Evolutionary conservation across 2,888 invertebrate species (phyloP).

Genomic region (Osedax frankpressi): DNA sequence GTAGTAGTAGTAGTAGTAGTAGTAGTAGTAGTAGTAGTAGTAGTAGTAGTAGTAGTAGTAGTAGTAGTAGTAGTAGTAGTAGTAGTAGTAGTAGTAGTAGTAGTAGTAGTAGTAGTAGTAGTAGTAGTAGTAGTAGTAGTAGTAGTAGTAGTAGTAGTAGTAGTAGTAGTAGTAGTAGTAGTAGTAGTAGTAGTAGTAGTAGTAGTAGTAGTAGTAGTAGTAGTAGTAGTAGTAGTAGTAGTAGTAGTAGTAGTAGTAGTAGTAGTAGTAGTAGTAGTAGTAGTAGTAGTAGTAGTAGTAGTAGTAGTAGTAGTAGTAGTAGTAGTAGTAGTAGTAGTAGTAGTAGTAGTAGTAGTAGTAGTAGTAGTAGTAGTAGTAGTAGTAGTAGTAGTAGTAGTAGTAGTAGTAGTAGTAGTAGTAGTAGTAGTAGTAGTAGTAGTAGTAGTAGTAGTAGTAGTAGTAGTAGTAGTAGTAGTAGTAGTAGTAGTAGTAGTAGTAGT

Average conservation of each 20-base stretch:
- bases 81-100: background rate
- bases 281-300: constrained; percentile 5
- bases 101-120: background rate
- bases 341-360: background rate
- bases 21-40: too few species aligned
- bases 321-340: background rate
- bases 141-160: background rate
- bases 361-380: background rate
- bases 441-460: background rate
- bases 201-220: background rate
- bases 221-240: background rate
- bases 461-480: background rate
- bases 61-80: too few species aligned
- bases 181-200: constrained; percentile 3
- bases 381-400: constrained; percentile 9
- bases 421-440: constrained; percentile 9
- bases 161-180: constrained; percentile 5
- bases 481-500: background rate
- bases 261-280: background rate
- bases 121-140: background rate
- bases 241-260: background rate
- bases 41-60: too few species aligned
- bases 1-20: too few species aligned
- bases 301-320: constrained; percentile 3
- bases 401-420: constrained; percentile 9